Conservation (phyloP, 2,888 invertebrate species). For the Phyto melanocephala region DNA sequence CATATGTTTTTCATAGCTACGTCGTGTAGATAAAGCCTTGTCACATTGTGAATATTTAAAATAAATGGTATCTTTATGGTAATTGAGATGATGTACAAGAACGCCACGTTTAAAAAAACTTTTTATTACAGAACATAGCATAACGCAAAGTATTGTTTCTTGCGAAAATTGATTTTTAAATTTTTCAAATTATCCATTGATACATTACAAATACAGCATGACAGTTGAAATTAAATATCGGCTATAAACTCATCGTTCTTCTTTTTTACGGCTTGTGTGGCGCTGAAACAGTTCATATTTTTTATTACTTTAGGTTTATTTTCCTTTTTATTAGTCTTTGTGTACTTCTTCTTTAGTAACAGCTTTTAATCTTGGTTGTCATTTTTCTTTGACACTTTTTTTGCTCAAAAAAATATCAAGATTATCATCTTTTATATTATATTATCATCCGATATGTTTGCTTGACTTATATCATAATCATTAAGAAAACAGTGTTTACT, state of each 20-base stretch:
- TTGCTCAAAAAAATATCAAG: background rate
- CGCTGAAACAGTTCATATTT: background rate
- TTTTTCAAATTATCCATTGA: too few relatives aligned
- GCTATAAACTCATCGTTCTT: too few relatives aligned
- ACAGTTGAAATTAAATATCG: slow-evolving; percentile 52
- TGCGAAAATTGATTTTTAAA: too few relatives aligned
- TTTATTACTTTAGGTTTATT: too few relatives aligned
- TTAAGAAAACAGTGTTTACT: slow-evolving; percentile 1
- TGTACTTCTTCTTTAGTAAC: slow-evolving; percentile 20
- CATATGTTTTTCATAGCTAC: too few relatives aligned
- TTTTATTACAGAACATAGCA: slow-evolving; percentile 74
- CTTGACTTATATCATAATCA: background rate
- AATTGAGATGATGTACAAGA: too few relatives aligned
- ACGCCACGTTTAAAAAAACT: slow-evolving; percentile 74
- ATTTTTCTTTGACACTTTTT: background rate
- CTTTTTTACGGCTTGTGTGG: slow-evolving; percentile 8
- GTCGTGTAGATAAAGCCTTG: too few relatives aligned
- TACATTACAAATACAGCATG: slow-evolving; percentile 53
- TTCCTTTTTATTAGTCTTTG: too few relatives aligned
- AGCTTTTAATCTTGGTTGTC: slow-evolving; percentile 2
- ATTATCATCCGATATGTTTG: background rate
- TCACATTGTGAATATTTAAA: slow-evolving; percentile 75
- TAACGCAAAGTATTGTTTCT: slow-evolving; percentile 71
- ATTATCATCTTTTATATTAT: slow-evolving; percentile 2
- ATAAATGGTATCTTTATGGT: slow-evolving; percentile 75